Percentiles rank a stretch among this genome's conserved stretches.
Evolutionary conservation across 2,888 invertebrate species (phyloP).

Genomic region (Aleiodes leptofemur): DNA sequence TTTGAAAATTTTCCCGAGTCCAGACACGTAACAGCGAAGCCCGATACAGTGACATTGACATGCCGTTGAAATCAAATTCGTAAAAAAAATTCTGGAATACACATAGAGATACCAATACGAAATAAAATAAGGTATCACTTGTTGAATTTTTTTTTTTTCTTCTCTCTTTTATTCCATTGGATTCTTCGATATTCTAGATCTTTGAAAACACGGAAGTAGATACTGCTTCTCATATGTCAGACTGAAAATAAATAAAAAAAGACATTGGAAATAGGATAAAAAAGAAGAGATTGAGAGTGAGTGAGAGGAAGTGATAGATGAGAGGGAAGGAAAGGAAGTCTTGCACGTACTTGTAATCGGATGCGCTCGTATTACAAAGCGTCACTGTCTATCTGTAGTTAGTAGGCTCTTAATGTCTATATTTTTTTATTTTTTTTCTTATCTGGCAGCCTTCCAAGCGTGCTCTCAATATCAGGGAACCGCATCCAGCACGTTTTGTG

Average conservation of each 20-base stretch:
- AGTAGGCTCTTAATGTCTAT: constrained; percentile 33
- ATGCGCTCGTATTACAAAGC: constrained; percentile 50
- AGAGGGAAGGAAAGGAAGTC: neutral
- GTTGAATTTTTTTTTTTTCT: constrained; percentile 19
- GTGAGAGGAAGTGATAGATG: no score
- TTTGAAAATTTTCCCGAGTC: constrained; percentile 48
- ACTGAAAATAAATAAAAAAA: neutral
- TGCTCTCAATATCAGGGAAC: constrained; percentile 33
- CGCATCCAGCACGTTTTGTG: constrained; percentile 25
- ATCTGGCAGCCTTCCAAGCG: constrained; percentile 49
- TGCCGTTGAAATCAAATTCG: constrained; percentile 30
- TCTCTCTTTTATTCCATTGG: constrained; percentile 1
- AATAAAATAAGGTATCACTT: no score
- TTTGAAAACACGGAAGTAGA: constrained; percentile 9
- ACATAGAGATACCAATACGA: neutral
- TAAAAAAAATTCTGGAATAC: constrained; percentile 3
- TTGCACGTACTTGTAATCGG: constrained; percentile 46
- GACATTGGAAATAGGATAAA: constrained; percentile 20
- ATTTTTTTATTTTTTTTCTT: constrained; percentile 45
- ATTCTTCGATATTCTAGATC: constrained; percentile 17
- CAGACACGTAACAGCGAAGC: constrained; percentile 35
- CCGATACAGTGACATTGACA: constrained; percentile 48
- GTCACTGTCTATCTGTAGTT: constrained; percentile 25
- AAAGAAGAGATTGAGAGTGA: constrained; percentile 6
- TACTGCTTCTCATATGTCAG: neutral